Evolutionary conservation across 1,140 invertebrate species (phyloP), one percentile per base, ranked within the genome.

Genomic region (Gonioctena quinquepunctata): DNA sequence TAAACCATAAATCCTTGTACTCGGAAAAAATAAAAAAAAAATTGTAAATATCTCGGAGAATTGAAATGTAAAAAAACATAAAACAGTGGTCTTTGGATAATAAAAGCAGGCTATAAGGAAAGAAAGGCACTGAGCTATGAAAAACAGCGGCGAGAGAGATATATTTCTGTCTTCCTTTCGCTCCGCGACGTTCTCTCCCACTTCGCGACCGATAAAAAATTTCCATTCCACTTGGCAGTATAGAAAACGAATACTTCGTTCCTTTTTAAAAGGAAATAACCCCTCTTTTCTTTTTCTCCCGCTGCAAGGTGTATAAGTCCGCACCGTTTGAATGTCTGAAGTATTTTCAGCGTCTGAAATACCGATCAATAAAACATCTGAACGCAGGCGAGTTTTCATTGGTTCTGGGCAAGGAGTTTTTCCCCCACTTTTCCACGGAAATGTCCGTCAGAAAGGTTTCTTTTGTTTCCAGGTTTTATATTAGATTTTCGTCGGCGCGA

Each of bases 381-480:
- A 77, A 77, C 76, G 71, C 74, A 72, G 73, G 71, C 63, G 71
- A 75, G 76, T 74, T 77, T 77, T 71, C 73, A 77, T 77, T 77
- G 76, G 76, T 77, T 72, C 71, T 63, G 71, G 52, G 54, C 73
- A 77, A 77, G 73, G 71, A 77, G 76, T 77, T 77, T 77, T 77
- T 77, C 76, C 76, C 76, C 76, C 54, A 75, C 76, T 77, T 77
- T 77, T 77, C 69, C 73, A 62, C 73, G 76, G 76, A 77, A 77
- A 77, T 77, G 76, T 77, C 76, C 76, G 76, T 77, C 76, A 77
- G 73, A 77, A 75, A 71, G 73, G 68, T 75, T 77, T 77, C 76
- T 77, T 77, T 77, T 77, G 76, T 77, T 77, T 71, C 76, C 76
- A 75, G 71, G 76, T 77, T 77, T 77, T 77, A 77, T 75, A 75